Conservation (phyloP, 1,140 invertebrate species). For the Stegodyphus mimosarum region DNA sequence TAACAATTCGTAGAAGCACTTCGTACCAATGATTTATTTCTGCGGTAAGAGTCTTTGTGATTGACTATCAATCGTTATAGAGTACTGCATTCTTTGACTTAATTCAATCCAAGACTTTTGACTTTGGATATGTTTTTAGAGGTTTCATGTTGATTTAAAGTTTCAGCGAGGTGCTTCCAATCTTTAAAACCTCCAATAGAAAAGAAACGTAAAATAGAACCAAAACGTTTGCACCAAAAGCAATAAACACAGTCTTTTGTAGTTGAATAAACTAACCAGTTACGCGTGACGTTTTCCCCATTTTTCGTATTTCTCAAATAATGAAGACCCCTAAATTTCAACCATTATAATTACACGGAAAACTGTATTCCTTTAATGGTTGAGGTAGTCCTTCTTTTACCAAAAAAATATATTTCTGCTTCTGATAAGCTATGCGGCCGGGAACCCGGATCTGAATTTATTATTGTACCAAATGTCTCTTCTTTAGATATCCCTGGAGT, state of each 20-base stretch:
- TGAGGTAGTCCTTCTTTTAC: constrained; percentile 43
- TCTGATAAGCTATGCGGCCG: constrained; percentile 32
- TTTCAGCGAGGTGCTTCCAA: too few species aligned
- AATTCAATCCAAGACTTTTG: constrained; percentile 45
- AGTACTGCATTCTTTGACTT: constrained; percentile 25
- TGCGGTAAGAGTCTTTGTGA: constrained; percentile 30
- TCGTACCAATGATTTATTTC: constrained; percentile 28
- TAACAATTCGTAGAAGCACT: constrained; percentile 43
- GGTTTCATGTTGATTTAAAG: constrained; percentile 30
- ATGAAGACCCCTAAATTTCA: constrained; percentile 8
- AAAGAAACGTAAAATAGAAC: too few species aligned
- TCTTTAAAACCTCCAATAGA: too few species aligned
- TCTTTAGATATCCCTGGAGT: constrained; percentile 10
- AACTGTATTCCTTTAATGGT: constrained; percentile 47
- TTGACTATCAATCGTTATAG: too few species aligned
- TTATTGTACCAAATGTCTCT: too few species aligned
- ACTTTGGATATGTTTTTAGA: constrained; percentile 26
- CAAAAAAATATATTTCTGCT: constrained; percentile 39
- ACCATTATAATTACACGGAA: constrained; percentile 25
- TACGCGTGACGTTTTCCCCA: constrained; percentile 15
- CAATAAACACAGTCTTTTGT: too few species aligned
- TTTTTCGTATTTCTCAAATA: constrained; percentile 33
- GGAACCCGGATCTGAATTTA: constrained; percentile 26
- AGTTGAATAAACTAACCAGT: constrained; percentile 11
- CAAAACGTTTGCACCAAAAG: too few species aligned